Evolutionary conservation across 1,140 invertebrate species (phyloP).

Genomic region (Drosophila neocordata): DNA sequence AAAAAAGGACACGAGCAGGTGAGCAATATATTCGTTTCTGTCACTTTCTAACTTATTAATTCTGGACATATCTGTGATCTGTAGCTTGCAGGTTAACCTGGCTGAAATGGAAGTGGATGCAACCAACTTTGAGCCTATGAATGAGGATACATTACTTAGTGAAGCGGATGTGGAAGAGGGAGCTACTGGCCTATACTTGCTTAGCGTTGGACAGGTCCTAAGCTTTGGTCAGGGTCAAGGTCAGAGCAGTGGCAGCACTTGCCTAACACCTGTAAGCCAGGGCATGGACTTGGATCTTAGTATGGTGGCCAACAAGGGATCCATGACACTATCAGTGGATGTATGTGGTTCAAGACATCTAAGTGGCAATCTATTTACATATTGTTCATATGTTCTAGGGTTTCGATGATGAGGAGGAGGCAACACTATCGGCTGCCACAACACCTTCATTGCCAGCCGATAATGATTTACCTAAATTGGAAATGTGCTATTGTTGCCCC

Average conservation of each 20-base stretch:
- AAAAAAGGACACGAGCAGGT: conserved; percentile 16
- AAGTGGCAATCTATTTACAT: neutral
- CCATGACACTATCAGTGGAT: conserved; percentile 71
- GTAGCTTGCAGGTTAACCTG: conserved; percentile 45
- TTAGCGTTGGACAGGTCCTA: conserved; percentile 24
- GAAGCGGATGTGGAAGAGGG: conserved; percentile 56
- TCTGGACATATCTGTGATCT: neutral
- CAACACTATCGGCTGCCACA: conserved; percentile 83
- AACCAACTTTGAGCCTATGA: conserved; percentile 83
- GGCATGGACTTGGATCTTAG: conserved; percentile 68
- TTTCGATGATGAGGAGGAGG: conserved; percentile 83
- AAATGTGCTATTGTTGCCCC: conserved; percentile 69
- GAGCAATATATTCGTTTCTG: neutral
- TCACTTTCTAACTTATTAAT: neutral
- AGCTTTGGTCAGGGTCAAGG: conserved; percentile 49
- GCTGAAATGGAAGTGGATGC: conserved; percentile 32
- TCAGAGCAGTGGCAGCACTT: conserved; percentile 47
- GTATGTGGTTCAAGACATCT: conserved; percentile 42
- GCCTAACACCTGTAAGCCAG: conserved; percentile 68
- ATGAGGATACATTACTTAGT: conserved; percentile 83
- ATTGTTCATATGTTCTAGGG: conserved; percentile 37
- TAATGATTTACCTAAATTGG: conserved; percentile 60
- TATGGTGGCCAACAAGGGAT: conserved; percentile 78
- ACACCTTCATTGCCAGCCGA: conserved; percentile 67
- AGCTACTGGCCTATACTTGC: conserved; percentile 1